Conservation (phyloP, 2,113 vertebrate genomes). For the Vicugna pacos region DNA sequence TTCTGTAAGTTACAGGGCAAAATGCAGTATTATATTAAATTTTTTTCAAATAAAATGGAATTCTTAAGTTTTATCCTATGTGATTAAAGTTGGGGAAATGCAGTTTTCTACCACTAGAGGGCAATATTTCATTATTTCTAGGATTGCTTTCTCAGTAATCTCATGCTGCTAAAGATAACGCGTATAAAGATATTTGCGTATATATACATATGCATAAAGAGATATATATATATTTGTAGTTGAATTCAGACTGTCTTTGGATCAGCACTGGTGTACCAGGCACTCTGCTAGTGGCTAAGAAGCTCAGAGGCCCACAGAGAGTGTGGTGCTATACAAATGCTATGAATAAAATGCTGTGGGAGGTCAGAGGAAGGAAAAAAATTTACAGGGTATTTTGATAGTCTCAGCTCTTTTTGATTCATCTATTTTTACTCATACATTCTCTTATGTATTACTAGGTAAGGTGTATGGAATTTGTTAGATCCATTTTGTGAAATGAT, state of each 20-base stretch:
- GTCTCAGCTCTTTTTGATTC: neutral
- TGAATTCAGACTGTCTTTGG: neutral
- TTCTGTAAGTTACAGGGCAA: neutral
- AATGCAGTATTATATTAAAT: neutral
- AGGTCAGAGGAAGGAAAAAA: neutral
- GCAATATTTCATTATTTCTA: constrained; percentile 8
- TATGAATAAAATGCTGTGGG: neutral
- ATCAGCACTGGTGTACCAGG: neutral
- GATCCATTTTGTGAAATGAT: neutral
- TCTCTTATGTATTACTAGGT: neutral
- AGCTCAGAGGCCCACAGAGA: neutral
- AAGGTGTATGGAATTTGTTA: neutral
- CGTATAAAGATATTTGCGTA: neutral
- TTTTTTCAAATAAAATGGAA: neutral
- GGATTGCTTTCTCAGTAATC: neutral
- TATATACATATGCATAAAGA: neutral
- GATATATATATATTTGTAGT: neutral
- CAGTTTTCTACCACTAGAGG: constrained; percentile 59
- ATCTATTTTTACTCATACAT: neutral
- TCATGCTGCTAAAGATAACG: neutral
- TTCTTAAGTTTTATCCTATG: neutral
- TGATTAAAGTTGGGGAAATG: neutral
- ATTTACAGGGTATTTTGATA: too few relatives aligned
- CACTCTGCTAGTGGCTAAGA: neutral
- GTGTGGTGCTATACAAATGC: neutral